Evolutionary conservation across 2,888 invertebrate genomes (phyloP).

Genomic region (Drosophila sordidula): DNA sequence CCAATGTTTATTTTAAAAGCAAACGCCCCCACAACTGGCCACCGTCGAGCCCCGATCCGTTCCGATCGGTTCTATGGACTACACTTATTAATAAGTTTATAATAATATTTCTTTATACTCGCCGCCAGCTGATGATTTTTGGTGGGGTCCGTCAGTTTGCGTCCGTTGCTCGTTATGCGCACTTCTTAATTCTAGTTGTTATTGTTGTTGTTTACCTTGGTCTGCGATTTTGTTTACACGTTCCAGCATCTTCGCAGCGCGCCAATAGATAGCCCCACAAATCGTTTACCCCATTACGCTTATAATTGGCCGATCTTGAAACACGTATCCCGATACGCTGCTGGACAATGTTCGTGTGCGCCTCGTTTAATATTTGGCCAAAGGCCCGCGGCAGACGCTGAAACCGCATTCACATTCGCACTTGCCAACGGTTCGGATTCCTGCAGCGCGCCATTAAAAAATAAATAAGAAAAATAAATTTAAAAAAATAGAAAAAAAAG

Average conservation of each 20-base stretch:
- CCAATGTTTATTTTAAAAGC: slow-evolving; percentile 68
- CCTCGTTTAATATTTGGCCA: slow-evolving; percentile 30
- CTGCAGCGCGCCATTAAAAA: not conserved
- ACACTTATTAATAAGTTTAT: slow-evolving; percentile 78
- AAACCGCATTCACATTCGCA: slow-evolving; percentile 34
- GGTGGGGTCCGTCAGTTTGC: slow-evolving; percentile 45
- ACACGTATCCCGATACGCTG: slow-evolving; percentile 22
- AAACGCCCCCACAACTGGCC: slow-evolving; percentile 16
- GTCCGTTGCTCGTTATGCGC: slow-evolving; percentile 49
- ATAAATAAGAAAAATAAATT: too few species aligned
- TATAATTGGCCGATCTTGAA: slow-evolving; percentile 44
- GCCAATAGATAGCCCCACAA: slow-evolving; percentile 52
- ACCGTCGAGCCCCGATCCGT: not conserved
- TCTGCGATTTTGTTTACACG: slow-evolving; percentile 58
- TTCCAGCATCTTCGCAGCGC: slow-evolving; percentile 22
- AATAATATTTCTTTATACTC: slow-evolving; percentile 56
- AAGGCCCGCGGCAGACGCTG: slow-evolving; percentile 6
- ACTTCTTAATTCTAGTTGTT: slow-evolving; percentile 31
- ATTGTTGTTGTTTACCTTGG: slow-evolving; percentile 50
- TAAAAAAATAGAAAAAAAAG: not conserved
- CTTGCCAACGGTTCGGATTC: slow-evolving; percentile 14
- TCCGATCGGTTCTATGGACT: slow-evolving; percentile 49
- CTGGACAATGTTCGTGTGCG: slow-evolving; percentile 54
- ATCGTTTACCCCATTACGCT: slow-evolving; percentile 54
- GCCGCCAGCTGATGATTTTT: slow-evolving; percentile 34